Conservation (phyloP, 2,888 invertebrate genomes). For the Caenorhabditis afra region DNA sequence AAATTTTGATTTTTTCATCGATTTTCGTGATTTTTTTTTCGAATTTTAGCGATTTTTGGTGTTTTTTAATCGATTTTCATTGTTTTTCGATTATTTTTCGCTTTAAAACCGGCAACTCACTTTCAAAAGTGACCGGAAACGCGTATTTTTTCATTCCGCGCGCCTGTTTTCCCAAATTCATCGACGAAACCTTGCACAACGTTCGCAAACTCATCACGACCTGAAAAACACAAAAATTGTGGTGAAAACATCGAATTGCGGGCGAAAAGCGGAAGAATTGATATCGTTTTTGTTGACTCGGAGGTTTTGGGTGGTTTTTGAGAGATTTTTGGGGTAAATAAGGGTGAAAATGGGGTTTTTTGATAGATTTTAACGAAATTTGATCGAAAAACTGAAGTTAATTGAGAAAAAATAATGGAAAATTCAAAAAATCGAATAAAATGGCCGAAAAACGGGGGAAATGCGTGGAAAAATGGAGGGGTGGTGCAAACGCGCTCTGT, state of each 20-base stretch:
- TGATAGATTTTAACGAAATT: neutral
- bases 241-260: no score
- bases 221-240: conserved; percentile 15
- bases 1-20: neutral
- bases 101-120: conserved; percentile 54
- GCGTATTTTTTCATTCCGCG: conserved; percentile 72
- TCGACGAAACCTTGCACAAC: conserved; percentile 18
- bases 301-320: neutral
- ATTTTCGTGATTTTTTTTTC: no score
- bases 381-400: neutral
- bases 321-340: neutral
- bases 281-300: conserved; percentile 4
- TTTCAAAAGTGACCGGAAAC: conserved; percentile 79
- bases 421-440: conserved; percentile 4
- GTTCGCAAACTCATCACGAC: conserved; percentile 28
- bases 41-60: neutral
- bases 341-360: neutral
- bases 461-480: neutral
- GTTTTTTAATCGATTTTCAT: neutral
- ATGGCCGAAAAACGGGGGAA: neutral
- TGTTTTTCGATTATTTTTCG: neutral
- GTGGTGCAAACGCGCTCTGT: conserved; percentile 23
- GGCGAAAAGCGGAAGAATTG: neutral
- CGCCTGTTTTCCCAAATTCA: conserved; percentile 8
- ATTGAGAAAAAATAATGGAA: conserved; percentile 7